These are phyloP conservation scores for Pao palembangensis DNA, from an alignment of 2,113 vertebrate genomes.

Conservation along the genomic window DNA sequence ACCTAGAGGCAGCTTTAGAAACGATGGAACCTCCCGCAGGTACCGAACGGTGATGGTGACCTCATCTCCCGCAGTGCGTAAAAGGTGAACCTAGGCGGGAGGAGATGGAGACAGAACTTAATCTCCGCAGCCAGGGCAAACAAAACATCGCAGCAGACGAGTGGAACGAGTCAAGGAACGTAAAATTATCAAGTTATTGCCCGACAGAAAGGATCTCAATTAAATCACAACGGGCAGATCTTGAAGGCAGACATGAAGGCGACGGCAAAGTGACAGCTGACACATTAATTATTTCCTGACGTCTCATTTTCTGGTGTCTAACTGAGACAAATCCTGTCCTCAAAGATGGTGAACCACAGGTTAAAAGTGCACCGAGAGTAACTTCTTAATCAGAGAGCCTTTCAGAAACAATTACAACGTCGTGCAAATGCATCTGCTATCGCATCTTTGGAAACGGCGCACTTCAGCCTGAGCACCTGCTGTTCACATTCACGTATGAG, in stretches of 20 bases:
- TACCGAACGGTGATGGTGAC: slow-evolving; percentile 92
- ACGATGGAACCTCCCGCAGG: slow-evolving; percentile 90
- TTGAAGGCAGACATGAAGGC: slow-evolving; percentile 1
- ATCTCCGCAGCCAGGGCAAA: slow-evolving; percentile 18
- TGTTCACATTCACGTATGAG: slow-evolving; percentile 4
- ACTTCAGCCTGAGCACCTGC: slow-evolving; percentile 24
- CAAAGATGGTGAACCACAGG: background rate
- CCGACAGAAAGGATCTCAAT: slow-evolving; percentile 12
- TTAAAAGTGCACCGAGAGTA: background rate
- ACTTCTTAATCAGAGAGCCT: no score
- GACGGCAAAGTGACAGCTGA: slow-evolving; percentile 29
- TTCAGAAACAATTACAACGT: no score
- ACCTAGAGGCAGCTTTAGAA: slow-evolving; percentile 94
- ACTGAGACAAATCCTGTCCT: slow-evolving; percentile 9
- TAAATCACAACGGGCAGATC: slow-evolving; percentile 5
- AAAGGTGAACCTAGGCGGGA: slow-evolving; percentile 84
- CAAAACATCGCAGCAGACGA: background rate
- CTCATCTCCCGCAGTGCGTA: slow-evolving; percentile 90
- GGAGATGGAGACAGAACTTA: slow-evolving; percentile 14
- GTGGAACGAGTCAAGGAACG: slow-evolving; percentile 14
- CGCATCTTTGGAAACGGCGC: background rate
- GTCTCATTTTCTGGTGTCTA: slow-evolving; percentile 24
- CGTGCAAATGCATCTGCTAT: slow-evolving; percentile 2
- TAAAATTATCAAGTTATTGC: slow-evolving; percentile 18
- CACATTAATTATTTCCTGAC: slow-evolving; percentile 34